Conservation (phyloP, 2,113 vertebrate species). For the Laticauda laticaudata region DNA sequence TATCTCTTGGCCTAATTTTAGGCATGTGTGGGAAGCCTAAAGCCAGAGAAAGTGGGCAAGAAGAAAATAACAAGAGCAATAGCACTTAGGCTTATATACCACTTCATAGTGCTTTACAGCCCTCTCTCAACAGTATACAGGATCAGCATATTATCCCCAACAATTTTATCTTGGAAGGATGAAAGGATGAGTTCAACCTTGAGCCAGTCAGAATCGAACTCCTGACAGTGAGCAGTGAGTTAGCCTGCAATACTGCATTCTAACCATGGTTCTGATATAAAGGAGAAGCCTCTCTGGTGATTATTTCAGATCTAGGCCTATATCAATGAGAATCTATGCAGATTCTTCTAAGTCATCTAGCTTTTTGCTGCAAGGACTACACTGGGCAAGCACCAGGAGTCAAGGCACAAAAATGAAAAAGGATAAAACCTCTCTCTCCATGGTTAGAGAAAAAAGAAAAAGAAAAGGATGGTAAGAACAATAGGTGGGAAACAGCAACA, state of each 20-base stretch:
- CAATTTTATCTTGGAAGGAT: neutral
- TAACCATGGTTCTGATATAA: neutral
- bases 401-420: neutral
- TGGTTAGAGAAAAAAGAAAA: neutral
- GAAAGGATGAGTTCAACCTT: neutral
- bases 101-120: neutral
- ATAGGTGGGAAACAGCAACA: neutral
- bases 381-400: neutral
- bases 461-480: neutral
- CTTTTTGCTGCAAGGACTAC: neutral
- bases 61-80: neutral
- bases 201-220: neutral
- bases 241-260: neutral
- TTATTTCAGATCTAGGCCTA: neutral
- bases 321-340: neutral
- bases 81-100: neutral
- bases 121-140: neutral
- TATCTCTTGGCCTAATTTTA: neutral
- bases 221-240: neutral
- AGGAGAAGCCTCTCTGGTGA: neutral
- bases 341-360: too few relatives aligned
- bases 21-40: neutral
- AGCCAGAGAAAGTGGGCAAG: neutral
- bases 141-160: neutral
- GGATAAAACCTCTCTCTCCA: neutral